Evolutionary conservation across 1,140 invertebrate genomes (phyloP).

Genomic region (Eumeta japonica): DNA sequence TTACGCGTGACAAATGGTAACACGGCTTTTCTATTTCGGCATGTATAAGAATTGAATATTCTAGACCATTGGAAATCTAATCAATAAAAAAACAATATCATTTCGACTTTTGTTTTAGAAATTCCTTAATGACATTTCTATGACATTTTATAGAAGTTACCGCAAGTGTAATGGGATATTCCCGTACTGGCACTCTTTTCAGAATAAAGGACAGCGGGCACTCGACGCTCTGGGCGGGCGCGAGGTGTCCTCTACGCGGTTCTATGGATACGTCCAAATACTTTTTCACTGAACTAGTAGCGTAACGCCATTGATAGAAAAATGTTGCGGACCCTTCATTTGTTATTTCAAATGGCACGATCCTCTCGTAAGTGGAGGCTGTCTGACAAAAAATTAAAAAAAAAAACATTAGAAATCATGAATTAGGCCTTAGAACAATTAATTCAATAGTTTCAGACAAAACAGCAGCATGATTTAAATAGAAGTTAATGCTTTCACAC

Average conservation of each 20-base stretch:
- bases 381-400: conserved; percentile 18
- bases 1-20: conserved; percentile 38
- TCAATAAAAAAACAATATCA: conserved; percentile 3
- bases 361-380: conserved; percentile 43
- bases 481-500: no score
- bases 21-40: conserved; percentile 39
- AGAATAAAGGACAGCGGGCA: conserved; percentile 36
- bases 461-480: no score
- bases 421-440: no score
- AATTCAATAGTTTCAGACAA: no score
- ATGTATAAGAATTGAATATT: conserved; percentile 34
- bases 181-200: conserved; percentile 37
- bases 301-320: conserved; percentile 42
- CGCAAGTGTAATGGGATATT: conserved; percentile 33
- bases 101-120: no score
- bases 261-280: conserved; percentile 34
- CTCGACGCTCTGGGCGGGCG: conserved; percentile 26
- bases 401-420: neutral
- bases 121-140: neutral
- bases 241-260: conserved; percentile 29
- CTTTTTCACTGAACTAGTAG: conserved; percentile 28
- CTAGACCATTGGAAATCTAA: conserved; percentile 42
- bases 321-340: conserved; percentile 47
- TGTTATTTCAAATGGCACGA: conserved; percentile 37
- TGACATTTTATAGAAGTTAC: conserved; percentile 18